Evolutionary conservation across 2,888 invertebrate genomes (phyloP).

Genomic region (Poecilobothrus nobilitatus): DNA sequence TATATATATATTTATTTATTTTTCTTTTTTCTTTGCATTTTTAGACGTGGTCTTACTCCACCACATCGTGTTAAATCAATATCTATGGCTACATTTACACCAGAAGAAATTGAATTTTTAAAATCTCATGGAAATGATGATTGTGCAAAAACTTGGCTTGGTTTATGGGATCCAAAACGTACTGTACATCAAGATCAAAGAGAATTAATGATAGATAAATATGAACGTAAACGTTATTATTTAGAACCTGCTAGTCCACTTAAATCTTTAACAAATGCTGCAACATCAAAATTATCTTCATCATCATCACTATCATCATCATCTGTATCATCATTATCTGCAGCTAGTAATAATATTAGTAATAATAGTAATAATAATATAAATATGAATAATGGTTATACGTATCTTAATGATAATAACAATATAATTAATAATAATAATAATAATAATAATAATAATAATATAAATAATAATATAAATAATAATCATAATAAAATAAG

Average conservation of each 20-base stretch:
- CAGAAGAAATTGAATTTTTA: slow-evolving; percentile 89
- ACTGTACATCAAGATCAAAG: slow-evolving; percentile 84
- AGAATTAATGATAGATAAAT: slow-evolving; percentile 90
- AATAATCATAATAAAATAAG: slow-evolving; percentile 13
- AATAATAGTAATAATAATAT: slow-evolving; percentile 16
- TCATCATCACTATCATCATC: slow-evolving; percentile 17
- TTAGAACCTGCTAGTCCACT: slow-evolving; percentile 45
- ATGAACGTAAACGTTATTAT: slow-evolving; percentile 73
- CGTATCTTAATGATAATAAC: not conserved
- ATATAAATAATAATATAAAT: slow-evolving; percentile 17
- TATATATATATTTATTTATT: not conserved
- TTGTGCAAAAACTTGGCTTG: slow-evolving; percentile 88
- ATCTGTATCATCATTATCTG: slow-evolving; percentile 20
- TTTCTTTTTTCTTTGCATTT: slow-evolving; percentile 41
- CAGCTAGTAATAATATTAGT: slow-evolving; percentile 21
- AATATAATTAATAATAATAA: slow-evolving; percentile 13
- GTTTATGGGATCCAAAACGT: slow-evolving; percentile 72
- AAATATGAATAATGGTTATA: slow-evolving; percentile 14
- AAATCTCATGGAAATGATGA: slow-evolving; percentile 87
- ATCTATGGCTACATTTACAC: slow-evolving; percentile 94
- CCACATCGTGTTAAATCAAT: slow-evolving; percentile 98
- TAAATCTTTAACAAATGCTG: slow-evolving; percentile 40
- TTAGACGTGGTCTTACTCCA: slow-evolving; percentile 91
- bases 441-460: slow-evolving; percentile 9
- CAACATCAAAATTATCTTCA: slow-evolving; percentile 32